Base-by-base conservation (phyloP, 2,888 invertebrate species). In the Caenorhabditis sulstoni region DNA sequence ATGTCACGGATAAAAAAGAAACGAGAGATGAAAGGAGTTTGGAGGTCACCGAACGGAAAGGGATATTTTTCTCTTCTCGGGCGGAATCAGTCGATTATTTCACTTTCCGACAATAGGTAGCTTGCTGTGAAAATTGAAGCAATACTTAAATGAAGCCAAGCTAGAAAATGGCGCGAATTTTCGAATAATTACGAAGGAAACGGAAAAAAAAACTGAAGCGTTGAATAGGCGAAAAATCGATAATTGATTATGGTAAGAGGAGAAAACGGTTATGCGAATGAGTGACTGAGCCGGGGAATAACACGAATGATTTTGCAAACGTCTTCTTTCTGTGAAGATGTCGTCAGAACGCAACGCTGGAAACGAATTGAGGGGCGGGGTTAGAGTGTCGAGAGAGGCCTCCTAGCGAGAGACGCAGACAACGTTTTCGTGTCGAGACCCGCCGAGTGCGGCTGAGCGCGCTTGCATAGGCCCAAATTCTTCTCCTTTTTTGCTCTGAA, bases 341-440 rank as follows among this genome's bases (percentile, higher is more conserved):
- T 49, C 39, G 14, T 9, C 50, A 12, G 20, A n/a, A 16, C 22
- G 11, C 5, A 20, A n/a, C 59, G 35, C 68, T 61, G 53, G 45
- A 68, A 61, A 22, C n/a, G 52, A 16, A 18, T 12, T 23, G 59
- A 52, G 20, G 41, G 41, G 44, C 20, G 49, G 68, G 39, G 22
- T 5, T 14, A 59, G 50, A 68, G 44, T 50, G 49, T 1, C n/a
- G n/a, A 8, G 9, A 14, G 9, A 11, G 11, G 11, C 7, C 41
- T 3, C 11, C 7, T 41, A 3, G 41, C 23, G 52, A 45, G 68
- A 76, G 64, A 67, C 64, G 58, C 62, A 67, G 75, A 68, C 29
- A 23, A 18, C 12, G 12, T 20, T 7, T 9, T 58, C 76, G 76
- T 35, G 11, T 58, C 77, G 70, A 77, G 77, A 77, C 77, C 77